Evolutionary conservation across 2,888 invertebrate species (phyloP), one percentile per base, ranked within the genome.

Genomic region (Steromphala cineraria): DNA sequence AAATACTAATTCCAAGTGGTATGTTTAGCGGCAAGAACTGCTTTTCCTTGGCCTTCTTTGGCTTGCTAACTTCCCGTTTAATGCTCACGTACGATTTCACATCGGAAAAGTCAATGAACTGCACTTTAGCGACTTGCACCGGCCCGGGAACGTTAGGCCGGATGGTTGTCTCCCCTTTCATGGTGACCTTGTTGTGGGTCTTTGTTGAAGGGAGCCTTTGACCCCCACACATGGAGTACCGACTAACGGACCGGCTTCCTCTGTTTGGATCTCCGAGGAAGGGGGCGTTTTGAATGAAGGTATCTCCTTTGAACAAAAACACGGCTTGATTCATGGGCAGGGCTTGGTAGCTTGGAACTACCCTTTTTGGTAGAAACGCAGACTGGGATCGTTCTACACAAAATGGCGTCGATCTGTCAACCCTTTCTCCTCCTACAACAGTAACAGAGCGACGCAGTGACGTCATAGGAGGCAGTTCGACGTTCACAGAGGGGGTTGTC

Each of bases 101-200:
- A 7, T 76, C 76, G n/a, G 53, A 53, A 21, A 76, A 76, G 55
- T 76, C 76, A 31, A 76, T 76, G 55, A 76, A 76, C 76, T 76
- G 76, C 17, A 76, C 76, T 31, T 76, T 76, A n/a, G 76, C 53
- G 28, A 76, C 53, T 10, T 75, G 75, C 7, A 75, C 75, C 19
- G 53, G 31, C 21, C 10, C 24, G 24, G 24, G 10, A 31, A 5
- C 53, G 31, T n/a, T 53, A 15, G 55, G 15, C 15, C 53, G 53
- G 2, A n/a, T 53, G 46, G 19, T 74, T 31, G 21, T 31, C 53
- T 71, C 71, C 71, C 71, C 71, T 71, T 71, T 71, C 17, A 71
- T 19, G n/a, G 71, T 71, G 19, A 71, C 71, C 31, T 36, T 31
- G 40, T 36, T 31, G 17, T 28, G 71, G 36, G 71, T 31, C 36